Conservation (phyloP, 1,140 invertebrate genomes). For the Danaus melanippus region DNA sequence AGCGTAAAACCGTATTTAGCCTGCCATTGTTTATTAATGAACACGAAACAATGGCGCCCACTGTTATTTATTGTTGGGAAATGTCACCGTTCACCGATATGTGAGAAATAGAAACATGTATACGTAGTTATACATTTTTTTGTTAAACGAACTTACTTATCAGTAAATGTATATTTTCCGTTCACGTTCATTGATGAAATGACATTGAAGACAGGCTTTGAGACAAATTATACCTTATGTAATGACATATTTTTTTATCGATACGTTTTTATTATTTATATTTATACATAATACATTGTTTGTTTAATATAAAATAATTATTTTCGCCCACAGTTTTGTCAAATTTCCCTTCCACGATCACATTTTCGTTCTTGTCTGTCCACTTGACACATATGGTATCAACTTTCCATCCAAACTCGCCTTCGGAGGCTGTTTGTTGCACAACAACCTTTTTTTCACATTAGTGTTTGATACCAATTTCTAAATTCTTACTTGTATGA, state of each 20-base stretch:
- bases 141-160: too few relatives aligned
- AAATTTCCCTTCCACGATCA: conserved; percentile 12
- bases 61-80: conserved; percentile 3
- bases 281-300: too few relatives aligned
- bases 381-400: conserved; percentile 21
- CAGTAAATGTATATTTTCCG: too few relatives aligned
- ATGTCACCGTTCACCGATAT: conserved; percentile 1
- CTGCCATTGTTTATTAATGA: background rate
- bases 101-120: too few relatives aligned
- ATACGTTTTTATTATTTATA: too few relatives aligned
- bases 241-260: too few relatives aligned
- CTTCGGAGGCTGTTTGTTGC: conserved; percentile 25
- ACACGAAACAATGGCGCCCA: conserved; percentile 10
- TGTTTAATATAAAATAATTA: background rate
- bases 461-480: conserved; percentile 31
- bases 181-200: too few relatives aligned
- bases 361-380: background rate
- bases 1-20: too few relatives aligned
- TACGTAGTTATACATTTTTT: too few relatives aligned
- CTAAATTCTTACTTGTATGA: conserved; percentile 30
- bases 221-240: too few relatives aligned
- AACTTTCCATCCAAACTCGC: conserved; percentile 32
- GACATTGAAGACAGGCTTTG: too few relatives aligned
- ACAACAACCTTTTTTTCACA: conserved; percentile 37
- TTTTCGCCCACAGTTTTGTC: background rate